A percentile compares a stretch with the other conserved stretches of the same genome.
Conservation (phyloP, 2,888 invertebrate species). For the Criorhina ranunculi region DNA sequence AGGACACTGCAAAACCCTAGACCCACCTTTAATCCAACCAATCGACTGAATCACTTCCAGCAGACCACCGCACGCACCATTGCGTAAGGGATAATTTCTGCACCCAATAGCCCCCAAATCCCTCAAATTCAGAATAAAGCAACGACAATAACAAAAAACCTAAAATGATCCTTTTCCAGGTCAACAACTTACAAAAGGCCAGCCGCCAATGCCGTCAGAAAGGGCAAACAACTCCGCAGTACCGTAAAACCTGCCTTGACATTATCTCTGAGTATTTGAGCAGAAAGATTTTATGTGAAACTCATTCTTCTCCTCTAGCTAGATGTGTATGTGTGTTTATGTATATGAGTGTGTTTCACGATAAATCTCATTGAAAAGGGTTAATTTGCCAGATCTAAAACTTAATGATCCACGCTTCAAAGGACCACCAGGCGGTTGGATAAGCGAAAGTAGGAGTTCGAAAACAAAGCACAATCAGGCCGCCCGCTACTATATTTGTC, state of each 20-base stretch:
- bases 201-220: constrained; percentile 52
- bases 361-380: constrained; percentile 72
- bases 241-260: constrained; percentile 60
- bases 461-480: constrained; percentile 10
- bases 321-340: constrained; percentile 13
- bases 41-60: constrained; percentile 53
- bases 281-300: constrained; percentile 49
- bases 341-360: no score
- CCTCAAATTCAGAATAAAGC: constrained; percentile 17
- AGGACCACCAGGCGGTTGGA: constrained; percentile 32
- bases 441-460: constrained; percentile 26
- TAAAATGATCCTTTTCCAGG: constrained; percentile 70
- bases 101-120: constrained; percentile 24
- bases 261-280: constrained; percentile 60
- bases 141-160: constrained; percentile 35
- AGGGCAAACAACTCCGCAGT: constrained; percentile 50
- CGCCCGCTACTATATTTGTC: constrained; percentile 22
- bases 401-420: constrained; percentile 64
- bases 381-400: constrained; percentile 71
- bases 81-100: constrained; percentile 45
- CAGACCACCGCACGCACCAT: constrained; percentile 38
- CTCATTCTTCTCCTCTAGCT: background rate
- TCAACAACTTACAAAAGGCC: constrained; percentile 68
- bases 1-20: constrained; percentile 1
- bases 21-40: constrained; percentile 46